Conservation (phyloP, 2,797 vertebrate genomes). For the Graptemys geographica region DNA sequence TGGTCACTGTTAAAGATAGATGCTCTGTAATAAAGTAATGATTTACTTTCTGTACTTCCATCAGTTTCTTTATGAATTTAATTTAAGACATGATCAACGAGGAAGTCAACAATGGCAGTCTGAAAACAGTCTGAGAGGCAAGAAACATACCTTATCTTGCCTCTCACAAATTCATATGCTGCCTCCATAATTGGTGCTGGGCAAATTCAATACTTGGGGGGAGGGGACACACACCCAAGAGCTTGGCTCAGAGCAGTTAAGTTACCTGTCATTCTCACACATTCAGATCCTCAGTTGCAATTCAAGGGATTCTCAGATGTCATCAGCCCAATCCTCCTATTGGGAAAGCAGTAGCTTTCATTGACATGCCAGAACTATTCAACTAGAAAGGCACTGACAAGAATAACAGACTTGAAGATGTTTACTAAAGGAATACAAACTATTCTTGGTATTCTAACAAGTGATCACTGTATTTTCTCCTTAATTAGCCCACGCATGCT, state of each 20-base stretch:
- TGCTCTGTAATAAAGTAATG: neutral
- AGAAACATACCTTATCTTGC: neutral
- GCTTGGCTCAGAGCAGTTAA: neutral
- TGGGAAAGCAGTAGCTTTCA: slow-evolving; percentile 51
- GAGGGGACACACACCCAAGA: neutral
- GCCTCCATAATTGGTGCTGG: neutral
- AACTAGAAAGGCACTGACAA: neutral
- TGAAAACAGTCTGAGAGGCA: neutral
- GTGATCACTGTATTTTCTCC: slow-evolving; percentile 44
- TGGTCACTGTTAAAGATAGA: neutral
- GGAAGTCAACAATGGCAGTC: neutral
- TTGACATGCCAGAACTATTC: slow-evolving; percentile 19
- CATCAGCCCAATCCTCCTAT: slow-evolving; percentile 23
- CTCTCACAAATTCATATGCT: too few relatives aligned
- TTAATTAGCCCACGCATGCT: slow-evolving; percentile 5
- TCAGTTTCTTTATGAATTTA: neutral
- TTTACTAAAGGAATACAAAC: neutral
- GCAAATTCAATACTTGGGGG: neutral
- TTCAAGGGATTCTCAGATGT: neutral
- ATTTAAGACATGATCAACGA: neutral
- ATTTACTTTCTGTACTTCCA: neutral
- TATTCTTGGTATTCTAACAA: neutral
- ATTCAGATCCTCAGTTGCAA: neutral
- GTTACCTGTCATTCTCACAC: slow-evolving; percentile 1
- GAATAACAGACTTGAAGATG: neutral